phyloP scores from a whole-genome alignment of 2,113 vertebrate species.

The Gobio gobio region DNA sequence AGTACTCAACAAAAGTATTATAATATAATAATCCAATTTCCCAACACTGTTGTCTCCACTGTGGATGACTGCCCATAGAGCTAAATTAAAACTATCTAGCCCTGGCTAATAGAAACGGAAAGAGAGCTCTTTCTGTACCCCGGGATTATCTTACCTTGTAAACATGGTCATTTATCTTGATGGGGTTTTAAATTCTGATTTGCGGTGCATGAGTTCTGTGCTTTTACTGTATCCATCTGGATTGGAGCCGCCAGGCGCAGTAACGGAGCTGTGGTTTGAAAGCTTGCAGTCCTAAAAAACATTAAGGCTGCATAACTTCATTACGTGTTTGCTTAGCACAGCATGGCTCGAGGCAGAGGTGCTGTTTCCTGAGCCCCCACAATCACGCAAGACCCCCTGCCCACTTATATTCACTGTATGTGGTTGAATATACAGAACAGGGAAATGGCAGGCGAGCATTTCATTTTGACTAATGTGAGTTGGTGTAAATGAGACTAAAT shows the following conservation, averaged over 20 bases:
- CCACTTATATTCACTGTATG: slow-evolving; percentile 25
- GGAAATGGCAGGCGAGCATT: background rate
- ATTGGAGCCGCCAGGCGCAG: slow-evolving; percentile 5
- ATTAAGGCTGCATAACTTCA: slow-evolving; percentile 28
- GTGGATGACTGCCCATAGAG: background rate
- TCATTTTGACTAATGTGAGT: slow-evolving; percentile 8
- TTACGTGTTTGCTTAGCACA: slow-evolving; percentile 28
- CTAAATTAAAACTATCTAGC: background rate
- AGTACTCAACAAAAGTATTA: background rate
- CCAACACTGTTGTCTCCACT: background rate
- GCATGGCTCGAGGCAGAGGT: slow-evolving; percentile 33
- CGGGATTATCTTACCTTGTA: background rate
- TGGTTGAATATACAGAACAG: slow-evolving; percentile 6
- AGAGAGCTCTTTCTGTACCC: background rate
- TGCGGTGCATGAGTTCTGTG: slow-evolving; percentile 27
- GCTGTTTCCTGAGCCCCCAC: slow-evolving; percentile 50
- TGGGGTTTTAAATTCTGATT: slow-evolving; percentile 43
- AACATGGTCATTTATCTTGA: slow-evolving; percentile 40
- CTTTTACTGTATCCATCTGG: slow-evolving; percentile 39
- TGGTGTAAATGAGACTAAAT: slow-evolving; percentile 23
- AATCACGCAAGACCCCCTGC: slow-evolving; percentile 43
- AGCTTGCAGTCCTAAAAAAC: slow-evolving; percentile 16
- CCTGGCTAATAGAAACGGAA: slow-evolving; percentile 1
- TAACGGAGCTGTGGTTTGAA: slow-evolving; percentile 32
- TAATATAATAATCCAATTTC: background rate